phyloP scores from a whole-genome alignment of 2,113 vertebrate species.

The Cardinalis cardinalis region DNA sequence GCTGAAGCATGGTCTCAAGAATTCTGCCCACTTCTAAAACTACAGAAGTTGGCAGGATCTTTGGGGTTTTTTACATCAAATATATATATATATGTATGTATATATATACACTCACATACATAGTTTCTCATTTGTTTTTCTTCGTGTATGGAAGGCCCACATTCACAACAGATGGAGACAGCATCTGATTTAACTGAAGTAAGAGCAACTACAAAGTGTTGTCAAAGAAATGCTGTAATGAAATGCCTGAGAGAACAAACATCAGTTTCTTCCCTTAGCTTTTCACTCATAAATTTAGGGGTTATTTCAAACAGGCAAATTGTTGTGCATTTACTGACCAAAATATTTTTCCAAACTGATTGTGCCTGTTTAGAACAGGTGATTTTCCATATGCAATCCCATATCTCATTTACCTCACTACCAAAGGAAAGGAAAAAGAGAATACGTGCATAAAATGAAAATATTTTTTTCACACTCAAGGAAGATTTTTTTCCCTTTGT shows the following conservation, averaged over 20 bases:
- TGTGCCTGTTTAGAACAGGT: background rate
- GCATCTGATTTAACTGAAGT: background rate
- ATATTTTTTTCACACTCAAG: background rate
- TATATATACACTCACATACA: background rate
- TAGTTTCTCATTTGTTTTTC: background rate
- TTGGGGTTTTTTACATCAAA: background rate
- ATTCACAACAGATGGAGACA: slow-evolving; percentile 20
- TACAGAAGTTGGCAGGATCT: background rate
- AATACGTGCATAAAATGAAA: background rate
- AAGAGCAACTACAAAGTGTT: background rate
- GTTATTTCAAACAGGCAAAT: background rate
- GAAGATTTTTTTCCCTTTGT: background rate
- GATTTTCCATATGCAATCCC: background rate
- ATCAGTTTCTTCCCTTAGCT: background rate
- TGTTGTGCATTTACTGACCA: background rate
- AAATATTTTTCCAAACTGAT: background rate
- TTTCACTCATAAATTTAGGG: background rate
- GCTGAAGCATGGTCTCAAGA: background rate
- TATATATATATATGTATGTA: background rate
- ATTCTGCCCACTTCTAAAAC: background rate
- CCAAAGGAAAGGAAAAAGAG: background rate
- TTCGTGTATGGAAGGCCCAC: background rate
- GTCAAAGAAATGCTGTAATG: background rate
- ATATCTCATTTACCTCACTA: background rate
- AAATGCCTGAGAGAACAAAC: background rate